Evolutionary conservation across 2,113 vertebrate species (phyloP).

Genomic region (Menura novaehollandiae): DNA sequence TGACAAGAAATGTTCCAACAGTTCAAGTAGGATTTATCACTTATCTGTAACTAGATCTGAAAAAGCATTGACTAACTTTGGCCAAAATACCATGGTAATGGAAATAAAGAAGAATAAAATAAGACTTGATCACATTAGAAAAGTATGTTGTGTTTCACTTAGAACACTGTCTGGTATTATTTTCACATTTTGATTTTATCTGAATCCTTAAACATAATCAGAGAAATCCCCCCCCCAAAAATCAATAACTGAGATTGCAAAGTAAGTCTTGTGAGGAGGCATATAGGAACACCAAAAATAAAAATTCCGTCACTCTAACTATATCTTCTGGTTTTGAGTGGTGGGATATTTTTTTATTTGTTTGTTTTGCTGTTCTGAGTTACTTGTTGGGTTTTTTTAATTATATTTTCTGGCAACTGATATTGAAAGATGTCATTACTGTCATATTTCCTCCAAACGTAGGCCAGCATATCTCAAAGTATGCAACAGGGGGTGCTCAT

Average conservation of each 20-base stretch:
- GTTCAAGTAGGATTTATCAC: not conserved
- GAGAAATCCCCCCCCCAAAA: fast-evolving
- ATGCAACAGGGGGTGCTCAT: not conserved
- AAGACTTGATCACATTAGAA: not conserved
- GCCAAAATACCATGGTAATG: not conserved
- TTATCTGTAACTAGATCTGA: not conserved
- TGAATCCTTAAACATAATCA: not conserved
- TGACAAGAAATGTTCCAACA: not conserved
- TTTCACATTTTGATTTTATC: not conserved
- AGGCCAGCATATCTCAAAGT: not conserved
- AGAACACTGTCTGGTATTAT: not conserved
- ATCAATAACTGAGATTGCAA: not conserved
- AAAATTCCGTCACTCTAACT: not conserved
- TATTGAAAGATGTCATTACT: not conserved
- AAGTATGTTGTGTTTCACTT: not conserved
- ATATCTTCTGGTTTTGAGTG: not conserved
- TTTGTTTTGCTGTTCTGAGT: not conserved
- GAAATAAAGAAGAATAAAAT: not conserved
- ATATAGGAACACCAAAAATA: not conserved
- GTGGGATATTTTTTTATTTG: not conserved
- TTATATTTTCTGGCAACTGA: not conserved
- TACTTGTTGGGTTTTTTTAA: not conserved
- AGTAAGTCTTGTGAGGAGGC: not conserved
- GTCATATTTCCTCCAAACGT: not conserved
- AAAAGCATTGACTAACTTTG: not conserved